Conservation (phyloP, 1,140 invertebrate genomes). For the Neelides sp. region DNA sequence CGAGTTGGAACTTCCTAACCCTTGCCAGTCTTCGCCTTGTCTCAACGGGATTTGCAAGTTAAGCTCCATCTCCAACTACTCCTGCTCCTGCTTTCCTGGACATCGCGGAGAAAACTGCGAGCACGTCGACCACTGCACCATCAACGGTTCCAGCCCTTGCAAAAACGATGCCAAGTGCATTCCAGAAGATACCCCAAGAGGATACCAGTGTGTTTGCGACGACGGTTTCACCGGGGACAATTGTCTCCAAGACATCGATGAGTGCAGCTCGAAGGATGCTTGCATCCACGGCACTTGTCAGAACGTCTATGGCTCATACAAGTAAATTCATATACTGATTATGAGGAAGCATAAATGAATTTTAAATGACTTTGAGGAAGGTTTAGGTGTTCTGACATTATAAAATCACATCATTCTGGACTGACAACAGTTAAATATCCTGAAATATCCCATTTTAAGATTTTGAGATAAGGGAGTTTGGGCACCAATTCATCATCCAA, state of each 20-base stretch:
- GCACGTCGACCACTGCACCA: slow-evolving; percentile 70
- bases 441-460: no score
- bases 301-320: slow-evolving; percentile 80
- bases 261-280: slow-evolving; percentile 57
- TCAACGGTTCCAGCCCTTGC: slow-evolving; percentile 55
- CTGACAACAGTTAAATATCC: no score
- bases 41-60: slow-evolving; percentile 70
- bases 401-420: no score
- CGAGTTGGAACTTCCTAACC: slow-evolving; percentile 76
- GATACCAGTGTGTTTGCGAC: slow-evolving; percentile 70
- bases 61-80: slow-evolving; percentile 56
- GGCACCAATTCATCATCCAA: no score
- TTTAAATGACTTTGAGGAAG: no score
- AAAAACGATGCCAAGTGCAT: slow-evolving; percentile 71
- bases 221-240: slow-evolving; percentile 70
- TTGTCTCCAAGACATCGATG: slow-evolving; percentile 78
- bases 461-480: no score
- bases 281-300: slow-evolving; percentile 66
- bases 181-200: slow-evolving; percentile 43
- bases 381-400: no score
- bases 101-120: slow-evolving; percentile 80
- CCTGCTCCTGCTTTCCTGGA: slow-evolving; percentile 67
- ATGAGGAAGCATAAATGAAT: no score
- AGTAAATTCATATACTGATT: slow-evolving; percentile 46
- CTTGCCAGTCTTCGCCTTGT: slow-evolving; percentile 78